phyloP scores from a whole-genome alignment of 2,113 vertebrate genomes.

The Pangasianodon gigas region DNA sequence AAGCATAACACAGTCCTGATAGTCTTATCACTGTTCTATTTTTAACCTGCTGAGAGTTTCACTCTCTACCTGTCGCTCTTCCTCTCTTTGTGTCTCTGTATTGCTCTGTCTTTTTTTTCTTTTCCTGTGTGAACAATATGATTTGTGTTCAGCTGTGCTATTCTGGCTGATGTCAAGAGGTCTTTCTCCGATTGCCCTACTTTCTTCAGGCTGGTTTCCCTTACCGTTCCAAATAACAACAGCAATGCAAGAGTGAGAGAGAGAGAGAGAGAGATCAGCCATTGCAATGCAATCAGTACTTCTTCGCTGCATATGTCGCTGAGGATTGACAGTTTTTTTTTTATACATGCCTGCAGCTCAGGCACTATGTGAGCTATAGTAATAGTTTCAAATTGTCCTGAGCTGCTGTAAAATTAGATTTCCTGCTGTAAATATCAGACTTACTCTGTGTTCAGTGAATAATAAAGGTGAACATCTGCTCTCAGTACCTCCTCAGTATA shows the following conservation, averaged over 20 bases:
- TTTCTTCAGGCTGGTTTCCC: background rate
- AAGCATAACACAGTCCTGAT: background rate
- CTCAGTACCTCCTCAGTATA: background rate
- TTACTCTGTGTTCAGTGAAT: background rate
- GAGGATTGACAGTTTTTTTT: background rate
- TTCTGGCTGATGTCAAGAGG: slow-evolving; percentile 28
- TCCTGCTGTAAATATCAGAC: background rate
- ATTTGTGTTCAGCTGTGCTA: slow-evolving; percentile 30
- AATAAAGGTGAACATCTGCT: background rate
- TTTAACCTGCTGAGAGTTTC: background rate
- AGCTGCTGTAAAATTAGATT: slow-evolving; percentile 4
- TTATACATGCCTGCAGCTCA: background rate
- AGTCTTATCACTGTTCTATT: slow-evolving; percentile 34
- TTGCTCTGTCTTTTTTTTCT: background rate
- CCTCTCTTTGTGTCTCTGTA: background rate
- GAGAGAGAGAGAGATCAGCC: slow-evolving; percentile 2
- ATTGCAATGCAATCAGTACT: background rate
- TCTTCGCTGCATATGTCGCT: background rate
- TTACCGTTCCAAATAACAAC: background rate
- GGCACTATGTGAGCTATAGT: background rate
- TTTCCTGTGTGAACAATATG: background rate
- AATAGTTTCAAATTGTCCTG: background rate
- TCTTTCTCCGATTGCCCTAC: slow-evolving; percentile 9
- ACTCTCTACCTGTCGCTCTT: background rate
- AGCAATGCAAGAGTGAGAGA: background rate